Base-by-base conservation (phyloP, 2,113 vertebrate genomes). In the Oncorhynchus masou region DNA sequence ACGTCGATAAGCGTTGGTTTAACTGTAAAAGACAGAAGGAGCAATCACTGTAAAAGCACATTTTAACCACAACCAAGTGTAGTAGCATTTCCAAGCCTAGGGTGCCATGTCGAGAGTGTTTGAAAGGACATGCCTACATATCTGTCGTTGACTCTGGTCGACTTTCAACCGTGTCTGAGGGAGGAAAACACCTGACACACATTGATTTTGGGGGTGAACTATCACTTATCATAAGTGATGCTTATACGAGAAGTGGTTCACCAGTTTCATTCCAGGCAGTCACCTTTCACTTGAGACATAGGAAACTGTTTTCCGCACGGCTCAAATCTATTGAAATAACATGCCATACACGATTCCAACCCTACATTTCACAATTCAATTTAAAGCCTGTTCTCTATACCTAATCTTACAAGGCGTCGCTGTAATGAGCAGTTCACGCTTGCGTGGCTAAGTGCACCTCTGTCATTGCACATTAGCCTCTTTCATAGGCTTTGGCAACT, bases 1-100 rank as follows among this genome's bases (percentile, higher is more conserved):
- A 97, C 96, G 72, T 97, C 95, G 74, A 97, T 95, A 71, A 96
- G 89, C 0, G 96, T 97, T 20, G 96, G 95, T 88, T 96, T 96
- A 89, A 95, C 96, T 97, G 95, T 79, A 90, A 89, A 85, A 76
- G 70, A n/a, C 71, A 85, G 75, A 88, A 15, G 13, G 12, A 20
- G 68, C 25, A 19, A 16, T 20, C 29, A 13, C 9, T 12, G 22
- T 67, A 27, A 67, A 67, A 29, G 4, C 3, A 15, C 2, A 16
- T 12, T 19, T 24, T 2, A 64, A 64, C 22, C 13, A 2, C 5
- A 64, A 25, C 3, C 22, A 64, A 45, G 39, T 11, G 39, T 11
- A 45, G 9, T 3, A 24, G n/a, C 19, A 20, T 19, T 57, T 16
- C 13, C 19, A 57, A 57, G 39, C 39, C 39, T 11, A 45, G 39